Evolutionary conservation across 1,140 invertebrate genomes (phyloP).

Genomic region (Batillaria attramentaria): DNA sequence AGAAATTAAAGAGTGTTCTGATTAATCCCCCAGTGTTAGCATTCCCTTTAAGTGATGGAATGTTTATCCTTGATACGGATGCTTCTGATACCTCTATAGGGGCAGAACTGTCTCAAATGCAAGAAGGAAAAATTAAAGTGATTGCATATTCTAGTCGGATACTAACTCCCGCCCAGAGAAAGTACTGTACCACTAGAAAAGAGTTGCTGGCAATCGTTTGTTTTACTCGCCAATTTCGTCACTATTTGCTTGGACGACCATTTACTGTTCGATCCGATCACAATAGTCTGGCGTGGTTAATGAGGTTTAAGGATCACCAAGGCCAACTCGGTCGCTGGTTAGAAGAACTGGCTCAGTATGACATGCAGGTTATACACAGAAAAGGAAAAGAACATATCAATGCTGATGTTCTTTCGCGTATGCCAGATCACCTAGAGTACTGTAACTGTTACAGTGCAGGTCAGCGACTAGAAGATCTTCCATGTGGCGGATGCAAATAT

Average conservation of each 20-base stretch:
- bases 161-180: slow-evolving; percentile 34
- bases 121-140: slow-evolving; percentile 35
- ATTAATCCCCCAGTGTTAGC: slow-evolving; percentile 20
- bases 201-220: slow-evolving; percentile 44
- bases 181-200: slow-evolving; percentile 47
- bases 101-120: slow-evolving; percentile 48
- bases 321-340: slow-evolving; percentile 53
- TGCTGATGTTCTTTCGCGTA: slow-evolving; percentile 43
- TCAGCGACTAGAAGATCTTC: neutral
- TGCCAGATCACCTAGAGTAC: neutral
- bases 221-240: slow-evolving; percentile 33
- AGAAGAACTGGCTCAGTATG: slow-evolving; percentile 42
- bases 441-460: slow-evolving; percentile 22
- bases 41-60: slow-evolving; percentile 33
- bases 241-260: slow-evolving; percentile 41
- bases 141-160: slow-evolving; percentile 36
- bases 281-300: slow-evolving; percentile 43
- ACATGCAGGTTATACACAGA: slow-evolving; percentile 38
- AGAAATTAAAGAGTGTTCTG: slow-evolving; percentile 28
- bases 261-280: slow-evolving; percentile 50
- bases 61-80: slow-evolving; percentile 55
- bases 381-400: slow-evolving; percentile 31
- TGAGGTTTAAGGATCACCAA: slow-evolving; percentile 45
- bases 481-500: slow-evolving; percentile 34
- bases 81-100: slow-evolving; percentile 41